These are phyloP conservation scores for Eulemur albifrons DNA, from an alignment of 2,797 vertebrate genomes.

Conservation along the genomic window DNA sequence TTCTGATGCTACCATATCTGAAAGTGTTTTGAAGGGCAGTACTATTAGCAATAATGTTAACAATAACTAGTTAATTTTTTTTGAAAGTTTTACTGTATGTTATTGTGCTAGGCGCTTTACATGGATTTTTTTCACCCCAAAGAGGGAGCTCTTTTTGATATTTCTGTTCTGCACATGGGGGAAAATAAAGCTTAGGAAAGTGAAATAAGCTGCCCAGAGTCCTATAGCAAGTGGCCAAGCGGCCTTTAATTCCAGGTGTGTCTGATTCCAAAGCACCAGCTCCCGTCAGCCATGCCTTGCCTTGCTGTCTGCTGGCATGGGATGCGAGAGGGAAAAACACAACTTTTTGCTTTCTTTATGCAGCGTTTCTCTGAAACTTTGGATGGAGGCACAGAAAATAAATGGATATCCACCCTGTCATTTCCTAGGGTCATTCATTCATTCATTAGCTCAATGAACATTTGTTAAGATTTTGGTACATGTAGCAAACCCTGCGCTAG, in stretches of 20 bases:
- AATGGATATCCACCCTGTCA: background rate
- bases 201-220: background rate
- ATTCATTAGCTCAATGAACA: background rate
- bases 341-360: background rate
- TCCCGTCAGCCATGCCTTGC: background rate
- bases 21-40: slow-evolving; percentile 4
- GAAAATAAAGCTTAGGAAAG: slow-evolving; percentile 12
- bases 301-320: background rate
- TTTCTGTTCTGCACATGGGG: background rate
- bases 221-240: background rate
- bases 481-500: background rate
- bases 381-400: background rate
- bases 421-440: background rate
- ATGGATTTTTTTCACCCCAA: background rate
- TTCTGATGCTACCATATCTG: background rate
- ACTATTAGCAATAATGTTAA: background rate
- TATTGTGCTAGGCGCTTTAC: background rate
- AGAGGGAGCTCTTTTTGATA: background rate
- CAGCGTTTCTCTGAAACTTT: slow-evolving; percentile 2
- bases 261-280: background rate
- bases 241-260: background rate
- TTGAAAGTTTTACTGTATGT: background rate
- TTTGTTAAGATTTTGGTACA: background rate
- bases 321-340: background rate
- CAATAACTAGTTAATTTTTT: background rate